A percentile compares a stretch with the other conserved stretches of the same genome.
Evolutionary conservation across 2,797 vertebrate genomes (phyloP).

Genomic region (Salmo trutta): DNA sequence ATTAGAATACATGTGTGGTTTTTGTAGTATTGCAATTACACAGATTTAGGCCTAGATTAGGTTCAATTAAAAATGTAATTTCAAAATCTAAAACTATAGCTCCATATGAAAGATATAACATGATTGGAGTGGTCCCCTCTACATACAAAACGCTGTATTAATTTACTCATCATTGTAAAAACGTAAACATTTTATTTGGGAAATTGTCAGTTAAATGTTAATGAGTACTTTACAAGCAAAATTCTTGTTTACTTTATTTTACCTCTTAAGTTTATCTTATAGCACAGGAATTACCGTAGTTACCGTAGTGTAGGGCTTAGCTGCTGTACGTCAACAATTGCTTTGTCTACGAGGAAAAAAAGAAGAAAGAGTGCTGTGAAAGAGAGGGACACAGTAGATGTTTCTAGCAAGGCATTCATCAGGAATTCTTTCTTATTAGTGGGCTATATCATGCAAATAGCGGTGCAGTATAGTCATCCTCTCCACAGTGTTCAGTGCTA

Average conservation of each 20-base stretch:
- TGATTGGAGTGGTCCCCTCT: conserved; percentile 50
- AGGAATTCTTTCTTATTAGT: conserved; percentile 78
- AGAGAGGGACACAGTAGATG: conserved; percentile 85
- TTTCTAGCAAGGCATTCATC: conserved; percentile 90
- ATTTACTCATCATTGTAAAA: conserved; percentile 77
- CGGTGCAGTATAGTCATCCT: conserved; percentile 72
- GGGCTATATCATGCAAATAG: conserved; percentile 81
- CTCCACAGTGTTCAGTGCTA: conserved; percentile 28
- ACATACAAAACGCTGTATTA: conserved; percentile 72
- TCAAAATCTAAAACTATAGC: conserved; percentile 34
- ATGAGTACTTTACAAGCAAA: conserved; percentile 72
- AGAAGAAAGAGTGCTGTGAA: conserved; percentile 82
- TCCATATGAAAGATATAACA: conserved; percentile 60
- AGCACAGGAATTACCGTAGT: conserved; percentile 71
- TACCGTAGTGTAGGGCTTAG: conserved; percentile 76
- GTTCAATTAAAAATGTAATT: conserved; percentile 32
- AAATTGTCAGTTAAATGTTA: conserved; percentile 81
- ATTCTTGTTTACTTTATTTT: conserved; percentile 64
- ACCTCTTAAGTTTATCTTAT: conserved; percentile 75
- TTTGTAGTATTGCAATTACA: conserved; percentile 38
- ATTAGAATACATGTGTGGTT: conserved; percentile 33
- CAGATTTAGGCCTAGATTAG: conserved; percentile 28
- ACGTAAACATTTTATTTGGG: conserved; percentile 96
- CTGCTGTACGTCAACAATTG: conserved; percentile 85
- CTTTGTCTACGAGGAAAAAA: conserved; percentile 81